These are phyloP conservation scores for Dione juno DNA, from an alignment of 2,888 invertebrate genomes.

Conservation along the genomic window DNA sequence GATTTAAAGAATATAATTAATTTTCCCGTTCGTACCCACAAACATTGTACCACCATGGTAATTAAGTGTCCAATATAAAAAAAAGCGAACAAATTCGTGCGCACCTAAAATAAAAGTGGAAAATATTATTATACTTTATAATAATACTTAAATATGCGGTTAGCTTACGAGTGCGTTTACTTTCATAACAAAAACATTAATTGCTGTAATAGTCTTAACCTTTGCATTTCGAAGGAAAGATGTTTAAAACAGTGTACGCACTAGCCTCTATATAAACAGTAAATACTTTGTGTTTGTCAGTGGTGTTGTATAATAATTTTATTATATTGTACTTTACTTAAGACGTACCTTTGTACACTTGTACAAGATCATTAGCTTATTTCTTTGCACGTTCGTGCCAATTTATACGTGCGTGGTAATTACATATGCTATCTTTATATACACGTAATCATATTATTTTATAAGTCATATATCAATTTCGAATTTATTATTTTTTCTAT, in stretches of 20 bases:
- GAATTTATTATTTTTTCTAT: not conserved
- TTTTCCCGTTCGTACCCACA: not conserved
- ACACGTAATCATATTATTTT: not conserved
- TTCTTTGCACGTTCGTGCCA: not conserved
- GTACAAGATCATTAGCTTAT: constrained; percentile 10
- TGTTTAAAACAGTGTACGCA: constrained; percentile 63
- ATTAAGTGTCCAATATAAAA: not conserved
- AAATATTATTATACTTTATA: constrained; percentile 1
- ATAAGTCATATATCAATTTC: constrained; percentile 17
- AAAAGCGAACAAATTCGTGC: not conserved
- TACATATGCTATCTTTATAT: not conserved
- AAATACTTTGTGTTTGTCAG: constrained; percentile 45
- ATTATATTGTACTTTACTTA: constrained; percentile 20
- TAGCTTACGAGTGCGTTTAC: constrained; percentile 39
- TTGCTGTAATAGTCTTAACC: constrained; percentile 69
- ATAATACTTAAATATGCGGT: constrained; percentile 31
- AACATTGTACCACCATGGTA: not conserved
- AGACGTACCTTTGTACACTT: not conserved
- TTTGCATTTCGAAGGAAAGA: constrained; percentile 66
- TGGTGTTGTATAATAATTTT: constrained; percentile 48
- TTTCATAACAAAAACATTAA: constrained; percentile 43
- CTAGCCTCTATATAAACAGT: constrained; percentile 53
- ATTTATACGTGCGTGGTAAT: not conserved
- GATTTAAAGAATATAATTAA: too few species aligned
- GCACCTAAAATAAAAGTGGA: not conserved